These are phyloP conservation scores for Cranoglanis bouderius DNA, from an alignment of 2,113 vertebrate genomes.

Conservation along the genomic window DNA sequence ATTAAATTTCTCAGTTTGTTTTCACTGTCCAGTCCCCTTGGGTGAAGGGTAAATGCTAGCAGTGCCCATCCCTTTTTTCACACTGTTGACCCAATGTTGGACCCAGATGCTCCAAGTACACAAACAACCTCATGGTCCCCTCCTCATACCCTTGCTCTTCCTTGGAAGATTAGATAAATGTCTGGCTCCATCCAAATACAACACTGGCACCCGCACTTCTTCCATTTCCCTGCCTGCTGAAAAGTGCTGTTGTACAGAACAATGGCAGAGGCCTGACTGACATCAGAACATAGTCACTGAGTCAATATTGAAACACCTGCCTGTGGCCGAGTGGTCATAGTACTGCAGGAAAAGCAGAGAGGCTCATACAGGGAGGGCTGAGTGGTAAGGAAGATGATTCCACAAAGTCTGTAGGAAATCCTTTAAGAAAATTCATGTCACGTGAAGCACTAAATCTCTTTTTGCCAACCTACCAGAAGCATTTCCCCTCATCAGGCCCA, in stretches of 20 bases:
- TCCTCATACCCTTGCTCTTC: slow-evolving; percentile 28
- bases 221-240: slow-evolving; percentile 25
- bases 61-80: slow-evolving; percentile 46
- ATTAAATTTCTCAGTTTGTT: slow-evolving; percentile 58
- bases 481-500: background rate
- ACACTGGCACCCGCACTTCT: slow-evolving; percentile 35
- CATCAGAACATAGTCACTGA: slow-evolving; percentile 50
- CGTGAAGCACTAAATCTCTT: slow-evolving; percentile 21
- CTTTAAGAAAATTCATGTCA: slow-evolving; percentile 8
- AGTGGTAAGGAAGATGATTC: slow-evolving; percentile 5
- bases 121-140: slow-evolving; percentile 38
- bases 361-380: slow-evolving; percentile 13
- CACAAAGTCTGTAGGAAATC: slow-evolving; percentile 7
- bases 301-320: slow-evolving; percentile 74
- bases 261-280: slow-evolving; percentile 48
- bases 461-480: background rate
- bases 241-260: slow-evolving; percentile 52
- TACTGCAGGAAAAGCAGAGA: slow-evolving; percentile 34
- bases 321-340: slow-evolving; percentile 44
- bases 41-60: slow-evolving; percentile 46
- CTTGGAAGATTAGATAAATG: slow-evolving; percentile 54
- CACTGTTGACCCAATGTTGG: slow-evolving; percentile 53
- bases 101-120: slow-evolving; percentile 56
- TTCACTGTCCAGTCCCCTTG: slow-evolving; percentile 54
- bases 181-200: slow-evolving; percentile 43